A percentile compares a stretch with the other conserved stretches of the same genome.
Evolutionary conservation across 2,888 invertebrate genomes (phyloP).

Genomic region (Chrysolina oricalcia): DNA sequence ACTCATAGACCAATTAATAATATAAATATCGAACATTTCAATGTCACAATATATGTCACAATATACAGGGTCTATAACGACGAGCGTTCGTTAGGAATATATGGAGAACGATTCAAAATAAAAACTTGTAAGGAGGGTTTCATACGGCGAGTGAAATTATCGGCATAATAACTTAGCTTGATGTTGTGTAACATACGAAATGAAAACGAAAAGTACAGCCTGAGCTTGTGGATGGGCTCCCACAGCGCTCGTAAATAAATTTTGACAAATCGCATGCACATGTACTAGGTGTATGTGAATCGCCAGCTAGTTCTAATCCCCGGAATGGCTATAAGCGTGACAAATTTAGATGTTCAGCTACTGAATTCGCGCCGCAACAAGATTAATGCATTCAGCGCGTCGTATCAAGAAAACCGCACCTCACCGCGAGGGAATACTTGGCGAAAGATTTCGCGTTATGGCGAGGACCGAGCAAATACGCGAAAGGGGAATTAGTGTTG

Average conservation of each 20-base stretch:
- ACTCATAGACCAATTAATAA: too few relatives aligned
- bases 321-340: conserved; percentile 51
- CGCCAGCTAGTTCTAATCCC: conserved; percentile 33
- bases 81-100: too few relatives aligned
- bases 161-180: too few relatives aligned
- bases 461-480: conserved; percentile 50
- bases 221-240: neutral
- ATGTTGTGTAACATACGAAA: too few relatives aligned
- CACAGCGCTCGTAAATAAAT: neutral
- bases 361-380: conserved; percentile 53
- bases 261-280: conserved; percentile 12
- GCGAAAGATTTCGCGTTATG: conserved; percentile 41
- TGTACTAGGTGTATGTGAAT: conserved; percentile 19
- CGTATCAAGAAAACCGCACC: conserved; percentile 52
- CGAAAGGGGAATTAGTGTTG: conserved; percentile 16
- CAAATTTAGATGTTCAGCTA: conserved; percentile 57
- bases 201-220: neutral
- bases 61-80: too few relatives aligned
- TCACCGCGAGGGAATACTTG: conserved; percentile 38
- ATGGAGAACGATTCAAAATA: too few relatives aligned
- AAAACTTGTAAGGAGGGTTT: too few relatives aligned
- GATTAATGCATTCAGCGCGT: conserved; percentile 52
- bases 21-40: too few relatives aligned
- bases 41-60: too few relatives aligned
- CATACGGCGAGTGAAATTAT: too few relatives aligned